Conservation (phyloP, 2,113 vertebrate species). For the Aviceda subcristata region DNA sequence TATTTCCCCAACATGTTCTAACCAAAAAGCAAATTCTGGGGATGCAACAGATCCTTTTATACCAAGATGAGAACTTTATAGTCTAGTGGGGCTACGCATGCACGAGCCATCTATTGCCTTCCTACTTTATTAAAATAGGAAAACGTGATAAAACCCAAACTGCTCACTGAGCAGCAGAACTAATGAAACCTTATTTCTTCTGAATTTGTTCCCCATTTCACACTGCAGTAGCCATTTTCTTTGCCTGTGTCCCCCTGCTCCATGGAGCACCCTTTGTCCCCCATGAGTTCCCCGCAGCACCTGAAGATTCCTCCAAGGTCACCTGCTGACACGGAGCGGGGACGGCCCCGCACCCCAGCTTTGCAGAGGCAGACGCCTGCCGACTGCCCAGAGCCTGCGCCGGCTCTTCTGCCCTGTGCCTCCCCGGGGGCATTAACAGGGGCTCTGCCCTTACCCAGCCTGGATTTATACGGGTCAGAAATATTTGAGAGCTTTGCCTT, state of each 20-base stretch:
- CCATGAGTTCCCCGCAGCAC: neutral
- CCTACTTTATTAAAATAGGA: neutral
- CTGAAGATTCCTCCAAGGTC: neutral
- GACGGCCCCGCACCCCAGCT: neutral
- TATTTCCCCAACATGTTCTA: neutral
- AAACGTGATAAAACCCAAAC: neutral
- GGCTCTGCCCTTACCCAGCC: neutral
- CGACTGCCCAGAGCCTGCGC: neutral
- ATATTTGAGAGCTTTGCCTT: neutral
- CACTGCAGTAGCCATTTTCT: neutral
- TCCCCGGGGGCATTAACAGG: too few relatives aligned
- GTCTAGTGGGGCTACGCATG: neutral
- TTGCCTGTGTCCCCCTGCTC: neutral
- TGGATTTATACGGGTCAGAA: neutral
- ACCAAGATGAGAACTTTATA: neutral
- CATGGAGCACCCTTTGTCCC: neutral
- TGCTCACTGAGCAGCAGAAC: neutral
- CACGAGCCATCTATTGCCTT: neutral
- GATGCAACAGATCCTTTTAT: neutral
- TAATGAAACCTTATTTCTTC: neutral
- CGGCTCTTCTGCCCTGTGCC: neutral
- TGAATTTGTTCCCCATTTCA: neutral
- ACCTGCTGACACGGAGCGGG: too few relatives aligned
- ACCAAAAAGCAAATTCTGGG: neutral
- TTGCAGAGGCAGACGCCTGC: neutral